Percentiles rank a stretch among this genome's conserved stretches.
phyloP scores from a whole-genome alignment of 1,140 invertebrate genomes.

The Anastatus disparis region DNA sequence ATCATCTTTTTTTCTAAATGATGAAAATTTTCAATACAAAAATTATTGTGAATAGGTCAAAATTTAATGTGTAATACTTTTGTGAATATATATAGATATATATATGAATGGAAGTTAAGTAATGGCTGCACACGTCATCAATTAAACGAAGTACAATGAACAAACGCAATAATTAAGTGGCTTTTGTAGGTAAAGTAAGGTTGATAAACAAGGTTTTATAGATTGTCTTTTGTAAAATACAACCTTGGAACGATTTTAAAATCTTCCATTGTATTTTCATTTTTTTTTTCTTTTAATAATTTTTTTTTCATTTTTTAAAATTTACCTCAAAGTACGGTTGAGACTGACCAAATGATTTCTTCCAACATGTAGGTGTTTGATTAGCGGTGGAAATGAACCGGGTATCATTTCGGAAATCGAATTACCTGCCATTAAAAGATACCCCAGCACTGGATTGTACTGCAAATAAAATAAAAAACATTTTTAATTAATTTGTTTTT shows the following conservation, averaged over 20 bases:
- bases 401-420: conserved; percentile 75
- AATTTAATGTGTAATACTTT: too few species aligned
- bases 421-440: conserved; percentile 77
- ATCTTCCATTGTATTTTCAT: background rate
- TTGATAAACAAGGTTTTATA: background rate
- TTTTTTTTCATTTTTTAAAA: background rate
- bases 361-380: conserved; percentile 77
- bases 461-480: conserved; percentile 56
- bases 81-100: background rate
- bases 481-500: too few species aligned
- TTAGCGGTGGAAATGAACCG: conserved; percentile 72
- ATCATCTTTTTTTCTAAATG: too few species aligned
- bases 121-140: background rate
- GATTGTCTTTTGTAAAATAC: background rate
- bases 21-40: too few species aligned
- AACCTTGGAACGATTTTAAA: background rate
- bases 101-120: background rate
- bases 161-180: conserved; percentile 6
- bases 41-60: too few species aligned
- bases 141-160: conserved; percentile 4
- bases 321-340: conserved; percentile 77
- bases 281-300: background rate
- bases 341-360: conserved; percentile 76
- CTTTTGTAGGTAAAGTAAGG: conserved; percentile 11
- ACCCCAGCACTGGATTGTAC: conserved; percentile 75